Conservation (phyloP, 2,797 vertebrate genomes). For the Pangasius macronema region DNA sequence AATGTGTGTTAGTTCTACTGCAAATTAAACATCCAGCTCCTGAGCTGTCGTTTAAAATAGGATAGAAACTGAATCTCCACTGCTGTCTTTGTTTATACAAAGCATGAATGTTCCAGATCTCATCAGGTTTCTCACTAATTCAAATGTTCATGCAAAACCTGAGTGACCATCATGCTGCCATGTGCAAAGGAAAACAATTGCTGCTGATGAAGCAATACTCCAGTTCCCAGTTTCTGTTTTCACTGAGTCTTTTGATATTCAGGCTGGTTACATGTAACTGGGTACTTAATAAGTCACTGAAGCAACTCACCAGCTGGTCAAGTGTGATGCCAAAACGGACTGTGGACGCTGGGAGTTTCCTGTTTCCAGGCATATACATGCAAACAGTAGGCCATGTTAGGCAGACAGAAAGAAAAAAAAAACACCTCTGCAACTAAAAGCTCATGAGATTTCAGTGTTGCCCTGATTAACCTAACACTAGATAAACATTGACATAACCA, state of each 20-base stretch:
- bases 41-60: background rate
- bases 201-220: background rate
- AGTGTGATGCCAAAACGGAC: background rate
- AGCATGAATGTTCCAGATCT: background rate
- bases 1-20: background rate
- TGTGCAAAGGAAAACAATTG: background rate
- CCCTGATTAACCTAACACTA: constrained; percentile 63
- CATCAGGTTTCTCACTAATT: background rate
- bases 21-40: background rate
- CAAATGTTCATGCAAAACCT: background rate
- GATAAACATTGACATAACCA: constrained; percentile 39
- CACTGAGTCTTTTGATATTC: background rate
- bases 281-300: constrained; percentile 25
- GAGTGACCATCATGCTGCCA: background rate
- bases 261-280: background rate
- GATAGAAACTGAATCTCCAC: background rate
- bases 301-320: constrained; percentile 3
- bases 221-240: background rate
- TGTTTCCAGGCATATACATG: background rate
- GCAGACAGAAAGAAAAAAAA: background rate
- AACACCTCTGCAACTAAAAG: background rate
- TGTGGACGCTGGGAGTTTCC: background rate
- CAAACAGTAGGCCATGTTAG: background rate
- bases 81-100: constrained; percentile 1
- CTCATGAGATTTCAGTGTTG: constrained; percentile 21